Conservation (phyloP, 2,888 invertebrate species). For the Euplexia lucipara region DNA sequence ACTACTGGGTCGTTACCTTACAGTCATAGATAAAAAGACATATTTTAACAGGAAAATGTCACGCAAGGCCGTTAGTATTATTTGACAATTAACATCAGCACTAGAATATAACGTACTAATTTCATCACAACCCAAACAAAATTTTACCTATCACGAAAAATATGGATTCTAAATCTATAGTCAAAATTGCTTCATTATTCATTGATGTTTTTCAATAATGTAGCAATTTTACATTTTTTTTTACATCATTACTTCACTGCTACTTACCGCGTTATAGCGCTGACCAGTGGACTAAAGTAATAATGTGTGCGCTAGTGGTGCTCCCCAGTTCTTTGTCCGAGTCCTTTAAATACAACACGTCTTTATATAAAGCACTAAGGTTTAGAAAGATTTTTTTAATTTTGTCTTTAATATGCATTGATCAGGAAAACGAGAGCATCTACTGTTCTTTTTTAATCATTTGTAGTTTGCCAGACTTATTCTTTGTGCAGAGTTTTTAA, state of each 20-base stretch:
- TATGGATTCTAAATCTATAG: too few species aligned
- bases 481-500: too few species aligned
- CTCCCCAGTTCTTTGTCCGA: constrained; percentile 27
- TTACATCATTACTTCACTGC: not conserved
- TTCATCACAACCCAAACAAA: not conserved
- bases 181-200: too few species aligned
- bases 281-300: constrained; percentile 45
- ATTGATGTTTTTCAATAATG: too few species aligned
- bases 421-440: not conserved
- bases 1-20: too few species aligned
- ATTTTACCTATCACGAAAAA: not conserved
- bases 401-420: constrained; percentile 12
- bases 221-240: too few species aligned
- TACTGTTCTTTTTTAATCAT: not conserved
- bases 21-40: not conserved
- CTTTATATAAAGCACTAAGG: constrained; percentile 18
- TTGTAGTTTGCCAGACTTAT: not conserved
- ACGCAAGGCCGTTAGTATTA: too few species aligned
- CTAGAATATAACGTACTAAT: not conserved
- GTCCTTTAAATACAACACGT: constrained; percentile 45
- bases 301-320: constrained; percentile 44
- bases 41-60: not conserved
- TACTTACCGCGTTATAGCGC: constrained; percentile 36
- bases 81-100: too few species aligned
- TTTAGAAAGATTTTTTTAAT: constrained; percentile 21